These are phyloP conservation scores for Trididemnum nubilum DNA, from an alignment of 23 tunicate genomes.

Conservation along the genomic window DNA sequence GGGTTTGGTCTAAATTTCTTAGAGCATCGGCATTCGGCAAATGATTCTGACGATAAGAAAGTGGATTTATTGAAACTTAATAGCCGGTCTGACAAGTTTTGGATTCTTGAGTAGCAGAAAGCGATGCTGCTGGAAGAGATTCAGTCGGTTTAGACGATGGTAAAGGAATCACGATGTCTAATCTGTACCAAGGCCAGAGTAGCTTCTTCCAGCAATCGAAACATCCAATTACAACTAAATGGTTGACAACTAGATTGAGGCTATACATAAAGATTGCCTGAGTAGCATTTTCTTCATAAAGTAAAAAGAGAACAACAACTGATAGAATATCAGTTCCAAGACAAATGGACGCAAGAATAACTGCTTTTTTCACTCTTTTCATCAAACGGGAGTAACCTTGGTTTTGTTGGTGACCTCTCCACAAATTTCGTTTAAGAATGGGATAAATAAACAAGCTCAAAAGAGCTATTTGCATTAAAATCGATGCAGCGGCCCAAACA, in stretches of 20 bases:
- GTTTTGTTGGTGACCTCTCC: not conserved
- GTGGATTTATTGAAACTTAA: no score
- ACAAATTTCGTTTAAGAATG: slow-evolving; percentile 33
- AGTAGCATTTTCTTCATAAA: not conserved
- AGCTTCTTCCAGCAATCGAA: slow-evolving; percentile 60
- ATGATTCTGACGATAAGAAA: no score
- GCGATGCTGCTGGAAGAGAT: no score
- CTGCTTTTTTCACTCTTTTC: slow-evolving; percentile 49
- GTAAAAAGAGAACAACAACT: slow-evolving; percentile 18
- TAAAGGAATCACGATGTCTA: no score
- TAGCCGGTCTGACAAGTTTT: no score
- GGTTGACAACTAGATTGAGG: slow-evolving; percentile 43
- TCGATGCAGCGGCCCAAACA: slow-evolving; percentile 41
- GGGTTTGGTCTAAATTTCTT: no score
- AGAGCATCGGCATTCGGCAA: no score
- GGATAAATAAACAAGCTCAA: slow-evolving; percentile 59
- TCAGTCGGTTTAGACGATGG: no score
- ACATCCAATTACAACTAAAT: slow-evolving; percentile 40
- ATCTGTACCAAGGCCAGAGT: slow-evolving; percentile 62
- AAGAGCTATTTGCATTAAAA: slow-evolving; percentile 56
- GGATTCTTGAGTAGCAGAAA: no score
- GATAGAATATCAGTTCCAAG: slow-evolving; percentile 47
- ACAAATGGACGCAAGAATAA: slow-evolving; percentile 41
- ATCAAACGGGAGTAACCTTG: not conserved
- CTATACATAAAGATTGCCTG: slow-evolving; percentile 8